phyloP scores from a whole-genome alignment of 1,140 invertebrate genomes.

The Neodiprion virginianus region DNA sequence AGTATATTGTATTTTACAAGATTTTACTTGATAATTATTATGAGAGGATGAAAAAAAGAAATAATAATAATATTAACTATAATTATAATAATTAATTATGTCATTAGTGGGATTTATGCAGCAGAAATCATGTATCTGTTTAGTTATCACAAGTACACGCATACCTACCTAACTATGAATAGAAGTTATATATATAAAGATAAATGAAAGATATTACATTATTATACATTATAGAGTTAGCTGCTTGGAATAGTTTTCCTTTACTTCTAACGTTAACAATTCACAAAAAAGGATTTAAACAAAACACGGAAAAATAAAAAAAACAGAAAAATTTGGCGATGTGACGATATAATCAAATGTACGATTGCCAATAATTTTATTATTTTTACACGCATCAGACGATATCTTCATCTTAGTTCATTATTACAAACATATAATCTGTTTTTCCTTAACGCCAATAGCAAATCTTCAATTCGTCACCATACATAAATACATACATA shows the following conservation, averaged over 20 bases:
- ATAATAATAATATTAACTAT: conserved; percentile 13
- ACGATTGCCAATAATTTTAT: conserved; percentile 55
- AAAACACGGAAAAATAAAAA: background rate
- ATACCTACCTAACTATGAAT: conserved; percentile 59
- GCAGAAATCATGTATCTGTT: conserved; percentile 55
- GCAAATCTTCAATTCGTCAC: background rate
- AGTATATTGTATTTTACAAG: conserved; percentile 62
- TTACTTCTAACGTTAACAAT: conserved; percentile 43
- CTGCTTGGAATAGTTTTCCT: conserved; percentile 60
- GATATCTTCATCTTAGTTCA: conserved; percentile 38
- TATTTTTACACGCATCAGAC: conserved; percentile 53
- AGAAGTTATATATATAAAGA: conserved; percentile 54
- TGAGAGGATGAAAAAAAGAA: conserved; percentile 31
- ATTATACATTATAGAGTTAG: conserved; percentile 62
- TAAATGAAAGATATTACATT: conserved; percentile 54
- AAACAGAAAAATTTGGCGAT: conserved; percentile 11
- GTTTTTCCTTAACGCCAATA: conserved; percentile 32
- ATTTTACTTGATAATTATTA: conserved; percentile 60
- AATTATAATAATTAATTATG: conserved; percentile 15
- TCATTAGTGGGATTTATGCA: background rate
- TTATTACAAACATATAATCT: conserved; percentile 51
- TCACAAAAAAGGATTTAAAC: conserved; percentile 25
- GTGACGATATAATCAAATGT: conserved; percentile 45
- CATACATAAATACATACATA: too few relatives aligned
- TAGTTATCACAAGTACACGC: conserved; percentile 57